These are phyloP conservation scores for Salminus brasiliensis DNA, from an alignment of 2,113 vertebrate genomes.

Conservation along the genomic window DNA sequence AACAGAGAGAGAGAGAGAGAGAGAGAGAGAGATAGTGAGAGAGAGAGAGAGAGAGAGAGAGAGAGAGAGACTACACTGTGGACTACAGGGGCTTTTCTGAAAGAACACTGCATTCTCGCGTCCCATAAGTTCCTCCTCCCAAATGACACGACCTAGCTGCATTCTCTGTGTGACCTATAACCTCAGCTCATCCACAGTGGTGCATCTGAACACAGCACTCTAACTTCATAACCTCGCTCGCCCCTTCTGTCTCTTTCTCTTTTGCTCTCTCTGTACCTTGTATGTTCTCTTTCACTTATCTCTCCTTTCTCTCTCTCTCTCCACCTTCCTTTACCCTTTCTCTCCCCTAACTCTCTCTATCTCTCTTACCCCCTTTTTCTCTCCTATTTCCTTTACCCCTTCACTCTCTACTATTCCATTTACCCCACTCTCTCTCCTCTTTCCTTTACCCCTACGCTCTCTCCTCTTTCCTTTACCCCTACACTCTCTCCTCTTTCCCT, in stretches of 20 bases:
- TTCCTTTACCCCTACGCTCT: too few relatives aligned
- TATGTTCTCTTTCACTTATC: background rate
- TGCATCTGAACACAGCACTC: background rate
- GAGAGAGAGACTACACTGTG: too few relatives aligned
- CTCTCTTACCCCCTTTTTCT: too few relatives aligned
- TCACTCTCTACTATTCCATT: background rate
- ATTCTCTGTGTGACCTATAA: background rate
- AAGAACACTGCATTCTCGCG: background rate
- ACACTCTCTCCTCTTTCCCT: background rate
- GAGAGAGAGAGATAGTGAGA: background rate
- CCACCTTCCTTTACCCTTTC: too few relatives aligned
- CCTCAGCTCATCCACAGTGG: background rate
- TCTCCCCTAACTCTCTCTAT: too few relatives aligned
- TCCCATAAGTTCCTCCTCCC: background rate
- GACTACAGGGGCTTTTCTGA: too few relatives aligned
- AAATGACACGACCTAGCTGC: background rate
- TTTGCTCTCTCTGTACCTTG: background rate
- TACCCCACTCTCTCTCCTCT: background rate
- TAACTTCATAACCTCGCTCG: background rate
- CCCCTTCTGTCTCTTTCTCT: constrained; percentile 1
- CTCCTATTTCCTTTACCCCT: too few relatives aligned
- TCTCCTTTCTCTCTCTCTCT: background rate
- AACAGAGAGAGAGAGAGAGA: background rate
- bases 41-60: too few relatives aligned
- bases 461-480: too few relatives aligned